Conservation (phyloP, 2,113 vertebrate species). For the Narcine bancroftii region DNA sequence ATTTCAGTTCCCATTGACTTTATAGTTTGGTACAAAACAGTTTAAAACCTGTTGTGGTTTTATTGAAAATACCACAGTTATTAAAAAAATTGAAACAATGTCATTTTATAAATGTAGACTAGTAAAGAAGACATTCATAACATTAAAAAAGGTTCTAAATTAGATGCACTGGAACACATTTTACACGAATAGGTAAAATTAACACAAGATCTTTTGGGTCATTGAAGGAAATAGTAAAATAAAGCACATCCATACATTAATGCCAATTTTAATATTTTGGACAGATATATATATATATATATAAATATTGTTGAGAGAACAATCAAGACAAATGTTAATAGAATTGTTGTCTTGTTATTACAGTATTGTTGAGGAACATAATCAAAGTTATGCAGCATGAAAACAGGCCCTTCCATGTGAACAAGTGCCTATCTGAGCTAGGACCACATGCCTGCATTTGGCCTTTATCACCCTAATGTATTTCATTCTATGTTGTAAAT, state of each 20-base stretch:
- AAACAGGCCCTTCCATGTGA: no score
- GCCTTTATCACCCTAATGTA: no score
- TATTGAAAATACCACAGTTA: not conserved
- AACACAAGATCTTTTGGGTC: not conserved
- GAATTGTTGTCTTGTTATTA: not conserved
- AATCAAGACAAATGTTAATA: not conserved
- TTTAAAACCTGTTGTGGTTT: not conserved
- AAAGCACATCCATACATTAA: not conserved
- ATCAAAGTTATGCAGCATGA: no score
- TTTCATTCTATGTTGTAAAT: no score
- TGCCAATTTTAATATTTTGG: not conserved
- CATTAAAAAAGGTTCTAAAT: not conserved
- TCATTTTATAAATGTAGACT: not conserved
- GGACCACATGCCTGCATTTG: no score
- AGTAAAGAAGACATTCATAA: not conserved
- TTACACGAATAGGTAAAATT: not conserved
- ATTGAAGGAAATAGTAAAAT: not conserved
- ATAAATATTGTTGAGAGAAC: not conserved
- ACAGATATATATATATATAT: not conserved
- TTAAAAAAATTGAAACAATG: constrained; percentile 13
- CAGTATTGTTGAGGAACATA: constrained; percentile 1
- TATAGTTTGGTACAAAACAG: not conserved
- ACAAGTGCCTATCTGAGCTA: no score
- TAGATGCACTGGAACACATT: not conserved
- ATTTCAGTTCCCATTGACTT: not conserved